Base-by-base conservation (phyloP, 2,888 invertebrate species). In the Leptopilina drosophilae region DNA sequence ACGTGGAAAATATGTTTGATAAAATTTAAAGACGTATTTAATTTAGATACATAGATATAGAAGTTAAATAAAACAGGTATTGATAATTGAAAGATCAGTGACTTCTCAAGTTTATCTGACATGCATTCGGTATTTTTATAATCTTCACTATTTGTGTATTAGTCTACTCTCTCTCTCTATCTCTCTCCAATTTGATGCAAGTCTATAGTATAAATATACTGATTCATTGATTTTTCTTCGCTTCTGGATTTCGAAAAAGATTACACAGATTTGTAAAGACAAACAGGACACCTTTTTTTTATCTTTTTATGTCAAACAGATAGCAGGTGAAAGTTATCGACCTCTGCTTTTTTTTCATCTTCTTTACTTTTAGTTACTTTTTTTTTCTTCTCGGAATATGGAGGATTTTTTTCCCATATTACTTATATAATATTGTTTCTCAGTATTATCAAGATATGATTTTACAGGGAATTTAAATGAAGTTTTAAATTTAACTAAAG, bases 291-390 rank as follows among this genome's bases (percentile, higher is more conserved):
- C 49, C 20, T 62, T 59, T n/a, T 66, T 65, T 73, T 33, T 73
- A 73, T 73, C 73, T 73, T 56, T 73, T 56, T 73, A n/a, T 56
- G 73, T 73, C 73, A 73, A n/a, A 14, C 56, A 26, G 73, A 73
- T 73, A 73, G 56, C 73, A 73, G 73, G 33, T 73, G 56, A 73
- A 73, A 73, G 56, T 73, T 56, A 73, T 73, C 73, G 33, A 73
- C 73, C 56, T 14, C 33, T 56, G 26, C 7, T 73, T n/a, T 26
- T 14, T 56, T 56, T 56, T 42, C 42, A 42, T 42, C n/a, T 49
- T 69, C 20, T 69, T 69, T 49, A 49, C 20, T 62, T 59, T 12
- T 59, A 62, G n/a, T 20, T 20, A 20, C 49, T 49, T 49, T 20
- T 15, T 15, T 62, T 62, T 59, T 15, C 59, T 59, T 62, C 62